Percentiles rank a stretch among this genome's conserved stretches.
Conservation (phyloP, 2,888 invertebrate genomes). For the Sminthurinus aureus region DNA sequence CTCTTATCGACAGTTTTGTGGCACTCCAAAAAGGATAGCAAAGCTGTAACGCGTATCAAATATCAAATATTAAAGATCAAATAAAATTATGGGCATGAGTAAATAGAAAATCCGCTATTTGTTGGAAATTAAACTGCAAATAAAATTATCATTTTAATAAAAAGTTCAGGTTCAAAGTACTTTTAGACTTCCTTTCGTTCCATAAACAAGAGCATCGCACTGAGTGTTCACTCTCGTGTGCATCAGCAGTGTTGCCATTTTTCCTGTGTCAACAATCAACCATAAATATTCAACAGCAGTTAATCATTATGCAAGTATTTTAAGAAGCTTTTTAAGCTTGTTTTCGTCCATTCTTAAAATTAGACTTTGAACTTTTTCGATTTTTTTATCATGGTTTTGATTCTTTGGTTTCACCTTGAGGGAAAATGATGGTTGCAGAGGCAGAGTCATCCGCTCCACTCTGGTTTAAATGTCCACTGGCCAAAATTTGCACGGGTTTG, state of each 20-base stretch:
- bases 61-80: background rate
- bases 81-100: background rate
- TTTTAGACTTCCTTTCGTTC: slow-evolving; percentile 73
- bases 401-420: too few relatives aligned
- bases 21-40: slow-evolving; percentile 77
- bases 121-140: too few relatives aligned
- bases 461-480: slow-evolving; percentile 74
- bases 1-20: slow-evolving; percentile 67
- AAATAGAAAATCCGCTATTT: background rate
- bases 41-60: slow-evolving; percentile 49
- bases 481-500: slow-evolving; percentile 73
- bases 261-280: too few relatives aligned
- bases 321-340: too few relatives aligned
- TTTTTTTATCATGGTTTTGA: too few relatives aligned
- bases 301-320: too few relatives aligned
- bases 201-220: slow-evolving; percentile 72
- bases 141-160: too few relatives aligned
- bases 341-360: too few relatives aligned
- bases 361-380: too few relatives aligned
- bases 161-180: slow-evolving; percentile 62
- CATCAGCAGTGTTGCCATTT: slow-evolving; percentile 72
- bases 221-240: slow-evolving; percentile 69
- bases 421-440: slow-evolving; percentile 73
- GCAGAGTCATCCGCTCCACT: slow-evolving; percentile 75
- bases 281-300: too few relatives aligned